Evolutionary conservation across 2,888 invertebrate genomes (phyloP), one percentile per base, ranked within the genome.

Genomic region (Electrophaes corylata): DNA sequence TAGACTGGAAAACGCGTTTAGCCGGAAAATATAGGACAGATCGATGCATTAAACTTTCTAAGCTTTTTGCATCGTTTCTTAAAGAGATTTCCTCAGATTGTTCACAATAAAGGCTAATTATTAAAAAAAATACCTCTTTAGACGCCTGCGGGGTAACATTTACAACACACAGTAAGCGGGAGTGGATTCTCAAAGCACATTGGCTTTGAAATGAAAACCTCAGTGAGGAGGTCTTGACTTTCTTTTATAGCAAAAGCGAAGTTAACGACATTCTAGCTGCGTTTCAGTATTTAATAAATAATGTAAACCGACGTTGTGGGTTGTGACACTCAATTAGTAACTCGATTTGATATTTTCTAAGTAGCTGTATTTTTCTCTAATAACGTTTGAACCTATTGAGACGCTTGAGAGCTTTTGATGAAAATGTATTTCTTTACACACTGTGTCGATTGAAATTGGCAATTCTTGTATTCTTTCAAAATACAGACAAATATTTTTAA

Each of bases 321-420:
- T 73, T 73, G 79, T 83, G 83, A 84, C 80, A 85, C 76, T 81
- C 84, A 84, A 87, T 88, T 86, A 87, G 79, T 78, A 78, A 75
- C 81, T 82, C 77, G 79, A 84, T 86, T 84, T 79, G 71, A 77
- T 76, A 74, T 77, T 83, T 81, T 79, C 72, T 75, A 71, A 70
- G 74, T 73, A 70, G 64, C 45, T 54, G 65, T 61, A 63, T 62
- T 65, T 63, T 55, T 51, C 44, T 55, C 60, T 65, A 46, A 52
- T 64, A 50, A n/a, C 57, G 59, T 56, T 62, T 58, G 50, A 51
- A 58, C 40, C 20, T 58, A 53, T 33, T 62, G 39, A 64, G 48
- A 26, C 39, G 56, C 43, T 37, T 19, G 39, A 26, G n/a, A 23
- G 31, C 40, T 58, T 53, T 52, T 41, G 23, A 49, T 29, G 23